phyloP scores from a whole-genome alignment of 2,113 vertebrate genomes.

The Lophotis ruficrista region DNA sequence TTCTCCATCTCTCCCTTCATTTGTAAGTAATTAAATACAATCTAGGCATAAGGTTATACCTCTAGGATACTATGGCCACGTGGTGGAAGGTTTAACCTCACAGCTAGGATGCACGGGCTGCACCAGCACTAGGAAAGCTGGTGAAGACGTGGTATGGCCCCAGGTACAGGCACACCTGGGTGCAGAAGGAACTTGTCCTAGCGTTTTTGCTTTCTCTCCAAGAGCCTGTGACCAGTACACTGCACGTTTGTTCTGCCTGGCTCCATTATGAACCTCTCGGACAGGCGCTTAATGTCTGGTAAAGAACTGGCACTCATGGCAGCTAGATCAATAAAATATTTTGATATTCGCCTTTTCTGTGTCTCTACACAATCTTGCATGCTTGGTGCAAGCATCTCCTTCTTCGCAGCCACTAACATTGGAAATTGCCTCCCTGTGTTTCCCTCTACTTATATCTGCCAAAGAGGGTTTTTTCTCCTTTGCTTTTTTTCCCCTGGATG shows the following conservation, averaged over 20 bases:
- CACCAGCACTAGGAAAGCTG: neutral
- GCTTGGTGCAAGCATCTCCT: neutral
- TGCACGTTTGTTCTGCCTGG: neutral
- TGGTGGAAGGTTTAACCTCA: neutral
- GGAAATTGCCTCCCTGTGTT: neutral
- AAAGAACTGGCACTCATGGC: neutral
- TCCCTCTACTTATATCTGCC: neutral
- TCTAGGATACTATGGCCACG: neutral
- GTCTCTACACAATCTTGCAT: neutral
- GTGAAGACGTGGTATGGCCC: neutral
- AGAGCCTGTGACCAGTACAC: neutral
- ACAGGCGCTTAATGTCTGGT: neutral
- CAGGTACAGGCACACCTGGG: neutral
- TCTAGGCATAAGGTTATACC: neutral
- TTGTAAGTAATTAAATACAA: neutral
- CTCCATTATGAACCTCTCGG: neutral
- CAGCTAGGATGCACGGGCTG: neutral
- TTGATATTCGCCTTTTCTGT: neutral
- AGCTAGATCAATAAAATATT: neutral
- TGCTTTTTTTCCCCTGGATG: neutral
- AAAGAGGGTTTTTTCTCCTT: neutral
- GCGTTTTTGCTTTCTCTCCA: neutral
- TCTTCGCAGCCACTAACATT: neutral
- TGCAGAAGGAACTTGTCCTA: neutral
- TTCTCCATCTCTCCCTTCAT: neutral